Conservation (phyloP, 2,797 vertebrate genomes). For the Onychomys torridus region DNA sequence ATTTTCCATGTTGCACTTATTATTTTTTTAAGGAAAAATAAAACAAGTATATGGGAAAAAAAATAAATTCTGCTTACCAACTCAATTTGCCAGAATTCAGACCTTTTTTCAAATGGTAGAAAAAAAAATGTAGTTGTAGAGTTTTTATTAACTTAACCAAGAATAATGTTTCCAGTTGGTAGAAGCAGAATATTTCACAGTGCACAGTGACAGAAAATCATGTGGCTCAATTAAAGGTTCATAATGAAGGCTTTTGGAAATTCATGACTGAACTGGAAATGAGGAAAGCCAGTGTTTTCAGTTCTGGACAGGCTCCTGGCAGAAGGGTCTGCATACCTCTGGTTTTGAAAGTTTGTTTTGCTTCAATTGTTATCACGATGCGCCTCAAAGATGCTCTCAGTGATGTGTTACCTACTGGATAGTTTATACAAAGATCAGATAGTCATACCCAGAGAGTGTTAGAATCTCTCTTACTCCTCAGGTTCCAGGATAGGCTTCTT, state of each 20-base stretch:
- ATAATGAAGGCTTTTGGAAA: slow-evolving; percentile 64
- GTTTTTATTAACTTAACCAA: slow-evolving; percentile 57
- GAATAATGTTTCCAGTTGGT: slow-evolving; percentile 56
- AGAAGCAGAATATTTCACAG: slow-evolving; percentile 64
- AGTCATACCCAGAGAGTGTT: neutral
- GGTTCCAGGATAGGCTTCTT: neutral
- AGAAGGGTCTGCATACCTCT: slow-evolving; percentile 37
- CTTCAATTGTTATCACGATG: neutral
- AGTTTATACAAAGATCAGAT: slow-evolving; percentile 1
- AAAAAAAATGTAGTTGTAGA: slow-evolving; percentile 35
- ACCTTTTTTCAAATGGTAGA: slow-evolving; percentile 59
- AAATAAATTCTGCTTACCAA: slow-evolving; percentile 66
- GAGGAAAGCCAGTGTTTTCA: slow-evolving; percentile 43
- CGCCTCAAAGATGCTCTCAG: neutral
- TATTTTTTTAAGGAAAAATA: slow-evolving; percentile 75
- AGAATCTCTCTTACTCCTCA: neutral
- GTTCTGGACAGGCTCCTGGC: slow-evolving; percentile 42
- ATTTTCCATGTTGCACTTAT: slow-evolving; percentile 71
- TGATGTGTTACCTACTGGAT: neutral
- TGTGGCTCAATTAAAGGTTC: slow-evolving; percentile 65
- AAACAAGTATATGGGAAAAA: slow-evolving; percentile 75
- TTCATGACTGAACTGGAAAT: slow-evolving; percentile 5
- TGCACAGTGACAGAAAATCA: slow-evolving; percentile 47
- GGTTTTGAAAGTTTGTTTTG: slow-evolving; percentile 55
- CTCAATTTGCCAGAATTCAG: slow-evolving; percentile 55